Evolutionary conservation across 92 coral and sea anemone genomes (phyloP).

Genomic region (Pocillopora grandis): DNA sequence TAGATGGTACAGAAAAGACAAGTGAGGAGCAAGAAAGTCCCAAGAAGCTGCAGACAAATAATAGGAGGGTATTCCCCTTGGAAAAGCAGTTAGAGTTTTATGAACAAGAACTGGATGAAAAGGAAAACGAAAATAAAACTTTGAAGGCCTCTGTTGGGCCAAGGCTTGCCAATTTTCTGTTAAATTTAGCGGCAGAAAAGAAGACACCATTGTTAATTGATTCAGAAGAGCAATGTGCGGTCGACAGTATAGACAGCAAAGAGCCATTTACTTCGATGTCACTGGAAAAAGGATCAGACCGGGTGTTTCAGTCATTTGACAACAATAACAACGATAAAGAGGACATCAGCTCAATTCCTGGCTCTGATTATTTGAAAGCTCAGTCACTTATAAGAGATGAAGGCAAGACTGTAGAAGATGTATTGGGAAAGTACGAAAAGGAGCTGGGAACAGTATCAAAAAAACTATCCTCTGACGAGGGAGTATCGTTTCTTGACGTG

Average conservation of each 20-base stretch:
- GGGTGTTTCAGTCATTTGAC: neutral
- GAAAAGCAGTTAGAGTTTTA: conserved; percentile 41
- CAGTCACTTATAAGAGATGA: conserved; percentile 31
- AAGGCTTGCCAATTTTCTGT: conserved; percentile 14
- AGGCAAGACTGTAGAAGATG: conserved; percentile 44
- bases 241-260: neutral
- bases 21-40: neutral
- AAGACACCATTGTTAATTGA: neutral
- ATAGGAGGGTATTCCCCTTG: conserved; percentile 25
- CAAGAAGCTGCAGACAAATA: conserved; percentile 16
- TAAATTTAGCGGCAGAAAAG: neutral
- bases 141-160: conserved; percentile 31
- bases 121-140: conserved; percentile 11
- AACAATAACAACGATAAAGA: conserved; percentile 1
- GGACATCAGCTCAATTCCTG: neutral
- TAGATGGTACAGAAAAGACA: neutral
- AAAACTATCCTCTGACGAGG: neutral
- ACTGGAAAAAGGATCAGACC: neutral
- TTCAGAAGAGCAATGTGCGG: neutral
- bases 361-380: conserved; percentile 1
- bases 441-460: conserved; percentile 9
- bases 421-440: conserved; percentile 48
- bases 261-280: neutral
- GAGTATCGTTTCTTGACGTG: conserved; percentile 31
- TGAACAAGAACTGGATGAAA: conserved; percentile 48